Evolutionary conservation across 2,888 invertebrate species (phyloP), one percentile per base, ranked within the genome.

Genomic region (Gordius sp.): DNA sequence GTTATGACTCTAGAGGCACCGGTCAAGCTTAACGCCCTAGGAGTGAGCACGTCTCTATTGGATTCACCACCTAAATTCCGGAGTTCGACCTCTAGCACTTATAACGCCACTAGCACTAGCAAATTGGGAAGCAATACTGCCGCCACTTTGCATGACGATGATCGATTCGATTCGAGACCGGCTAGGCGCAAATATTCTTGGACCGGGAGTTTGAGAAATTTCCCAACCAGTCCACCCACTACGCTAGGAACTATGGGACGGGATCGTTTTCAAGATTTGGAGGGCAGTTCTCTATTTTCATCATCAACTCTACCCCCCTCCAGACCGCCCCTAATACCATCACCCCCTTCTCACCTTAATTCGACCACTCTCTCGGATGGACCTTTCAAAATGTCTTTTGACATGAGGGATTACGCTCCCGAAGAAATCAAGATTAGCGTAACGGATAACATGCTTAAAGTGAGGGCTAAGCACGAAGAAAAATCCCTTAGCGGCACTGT

Each of bases 381-480:
- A 23, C 55, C 55, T 27, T 54, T 54, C 27, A 54, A 54, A 54
- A 16, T 54, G 16, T 26, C 25, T 20, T 24, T 54, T 13, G 26
- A 25, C 23, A 26, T 54, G 27, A 54, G 27, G 8, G 55, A 23
- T 4, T 54, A 26, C 55, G 8, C 27, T 8, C 16, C 55, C 26
- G 55, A 54, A 4, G 26, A 54, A 54, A 54, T 54, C 55, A 54
- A 54, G 27, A 54, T 54, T 8, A 27, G 23, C 27, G 55, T 54
- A 27, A 4, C 26, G 2, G 28, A 54, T 20, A 27, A 54, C 28
- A 4, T 54, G 4, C 27, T 54, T 8, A 24, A 27, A 8, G 63
- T 66, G 13, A 61, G 62, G 1, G 65, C 65, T 8, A 62, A 62
- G 53, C 66, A 66, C 28, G 64, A 66, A 39, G 64, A 66, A 23